A percentile compares a stretch with the other conserved stretches of the same genome.
Conservation (phyloP, 92 coral and sea anemone species). For the Zoanthus solanderi region DNA sequence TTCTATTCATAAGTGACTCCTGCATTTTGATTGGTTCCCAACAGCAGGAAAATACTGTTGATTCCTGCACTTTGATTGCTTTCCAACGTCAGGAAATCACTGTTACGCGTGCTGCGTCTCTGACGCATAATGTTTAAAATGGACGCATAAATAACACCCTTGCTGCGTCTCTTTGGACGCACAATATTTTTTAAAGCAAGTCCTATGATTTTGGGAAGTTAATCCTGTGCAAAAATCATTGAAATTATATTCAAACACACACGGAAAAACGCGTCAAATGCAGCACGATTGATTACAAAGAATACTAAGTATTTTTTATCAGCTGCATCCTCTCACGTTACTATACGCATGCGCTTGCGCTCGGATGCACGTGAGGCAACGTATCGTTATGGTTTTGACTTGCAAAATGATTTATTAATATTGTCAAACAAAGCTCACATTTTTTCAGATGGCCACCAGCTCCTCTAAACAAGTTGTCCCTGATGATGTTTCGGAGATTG, state of each 20-base stretch:
- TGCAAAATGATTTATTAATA: not conserved
- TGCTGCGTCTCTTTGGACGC: not conserved
- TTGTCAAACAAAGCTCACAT: no score
- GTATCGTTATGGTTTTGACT: not conserved
- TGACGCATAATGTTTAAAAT: slow-evolving; percentile 4
- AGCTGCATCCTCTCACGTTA: not conserved
- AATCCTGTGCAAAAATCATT: not conserved
- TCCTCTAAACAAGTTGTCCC: not conserved
- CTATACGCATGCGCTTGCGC: not conserved
- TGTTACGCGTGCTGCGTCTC: not conserved
- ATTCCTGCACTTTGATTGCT: no score
- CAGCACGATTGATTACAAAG: slow-evolving; percentile 10
- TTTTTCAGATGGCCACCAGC: no score
- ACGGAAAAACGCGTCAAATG: not conserved
- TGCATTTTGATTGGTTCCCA: no score
- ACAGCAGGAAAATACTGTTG: no score
- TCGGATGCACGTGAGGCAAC: not conserved
- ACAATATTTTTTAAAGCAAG: slow-evolving; percentile 9
- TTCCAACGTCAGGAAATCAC: no score
- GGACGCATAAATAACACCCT: slow-evolving; percentile 8
- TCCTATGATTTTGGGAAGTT: slow-evolving; percentile 5
- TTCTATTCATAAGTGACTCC: not conserved
- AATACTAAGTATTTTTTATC: not conserved
- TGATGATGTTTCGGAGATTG: not conserved
- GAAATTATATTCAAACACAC: not conserved